Conservation (phyloP, 2,888 invertebrate species). For the Seira musarum region DNA sequence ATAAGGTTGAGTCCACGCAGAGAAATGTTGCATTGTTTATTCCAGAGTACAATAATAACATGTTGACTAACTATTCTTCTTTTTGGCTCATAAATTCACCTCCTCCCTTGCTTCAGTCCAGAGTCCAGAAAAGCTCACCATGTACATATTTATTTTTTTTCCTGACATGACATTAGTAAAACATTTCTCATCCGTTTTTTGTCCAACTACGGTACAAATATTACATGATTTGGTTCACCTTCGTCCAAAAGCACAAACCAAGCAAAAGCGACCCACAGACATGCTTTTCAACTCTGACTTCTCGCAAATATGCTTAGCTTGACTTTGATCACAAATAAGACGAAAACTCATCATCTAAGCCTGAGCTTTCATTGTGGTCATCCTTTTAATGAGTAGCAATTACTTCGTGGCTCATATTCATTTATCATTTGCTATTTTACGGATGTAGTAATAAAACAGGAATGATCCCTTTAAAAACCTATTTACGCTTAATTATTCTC, state of each 20-base stretch:
- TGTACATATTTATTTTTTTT: background rate
- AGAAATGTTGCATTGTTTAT: no score
- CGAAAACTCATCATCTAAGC: background rate
- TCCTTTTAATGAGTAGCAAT: constrained; percentile 44
- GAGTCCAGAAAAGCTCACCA: no score
- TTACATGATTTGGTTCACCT: constrained; percentile 8
- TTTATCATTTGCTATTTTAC: constrained; percentile 29
- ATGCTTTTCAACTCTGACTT: constrained; percentile 35
- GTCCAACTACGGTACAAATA: background rate
- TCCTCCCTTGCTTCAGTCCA: no score
- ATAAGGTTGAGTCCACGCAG: no score
- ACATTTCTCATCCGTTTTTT: background rate
- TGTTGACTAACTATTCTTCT: constrained; percentile 51
- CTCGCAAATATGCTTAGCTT: background rate
- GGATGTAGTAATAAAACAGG: background rate
- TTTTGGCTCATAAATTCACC: constrained; percentile 44
- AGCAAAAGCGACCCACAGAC: background rate
- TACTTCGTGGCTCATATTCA: constrained; percentile 32
- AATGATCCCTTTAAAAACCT: background rate
- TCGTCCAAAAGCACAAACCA: background rate
- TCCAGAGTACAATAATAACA: no score
- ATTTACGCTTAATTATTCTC: background rate
- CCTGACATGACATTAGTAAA: constrained; percentile 38
- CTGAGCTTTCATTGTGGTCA: background rate
- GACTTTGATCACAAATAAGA: no score